A percentile compares a stretch with the other conserved stretches of the same genome.
Conservation (phyloP, 1,140 invertebrate genomes). For the Adelges cooleyi region DNA sequence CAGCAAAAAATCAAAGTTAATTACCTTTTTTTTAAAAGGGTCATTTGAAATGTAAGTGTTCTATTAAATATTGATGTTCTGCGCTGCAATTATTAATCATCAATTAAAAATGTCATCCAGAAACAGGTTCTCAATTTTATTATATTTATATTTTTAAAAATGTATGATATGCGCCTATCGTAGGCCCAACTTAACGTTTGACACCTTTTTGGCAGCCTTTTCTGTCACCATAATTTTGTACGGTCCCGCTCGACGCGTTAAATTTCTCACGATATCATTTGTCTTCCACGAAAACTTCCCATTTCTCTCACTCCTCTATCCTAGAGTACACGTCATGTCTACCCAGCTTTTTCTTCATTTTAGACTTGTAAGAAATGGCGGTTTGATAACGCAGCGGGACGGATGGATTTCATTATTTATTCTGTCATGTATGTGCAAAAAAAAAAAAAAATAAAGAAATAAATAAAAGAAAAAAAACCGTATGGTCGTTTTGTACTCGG, state of each 20-base stretch:
- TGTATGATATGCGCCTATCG: no score
- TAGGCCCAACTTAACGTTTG: no score
- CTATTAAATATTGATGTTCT: no score
- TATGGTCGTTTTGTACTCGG: slow-evolving; percentile 11
- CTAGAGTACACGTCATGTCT: background rate
- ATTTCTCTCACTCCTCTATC: background rate
- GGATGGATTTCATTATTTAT: slow-evolving; percentile 26
- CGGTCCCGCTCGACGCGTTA: background rate
- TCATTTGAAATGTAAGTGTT: no score
- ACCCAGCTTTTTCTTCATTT: background rate
- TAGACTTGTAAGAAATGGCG: slow-evolving; percentile 12
- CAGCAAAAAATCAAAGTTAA: no score
- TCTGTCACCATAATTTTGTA: no score
- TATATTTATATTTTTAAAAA: no score
- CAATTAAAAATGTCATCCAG: no score
- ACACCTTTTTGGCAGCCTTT: no score
- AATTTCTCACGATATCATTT: slow-evolving; percentile 3
- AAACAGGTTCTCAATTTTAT: no score
- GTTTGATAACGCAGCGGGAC: slow-evolving; percentile 23
- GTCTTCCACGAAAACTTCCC: background rate
- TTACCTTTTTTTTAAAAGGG: no score
- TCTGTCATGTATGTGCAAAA: slow-evolving; percentile 9
- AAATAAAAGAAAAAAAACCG: background rate
- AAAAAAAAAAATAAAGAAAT: background rate
- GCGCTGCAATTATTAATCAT: no score